Conservation (phyloP, 1,140 invertebrate genomes). For the Zaprionus davidi region DNA sequence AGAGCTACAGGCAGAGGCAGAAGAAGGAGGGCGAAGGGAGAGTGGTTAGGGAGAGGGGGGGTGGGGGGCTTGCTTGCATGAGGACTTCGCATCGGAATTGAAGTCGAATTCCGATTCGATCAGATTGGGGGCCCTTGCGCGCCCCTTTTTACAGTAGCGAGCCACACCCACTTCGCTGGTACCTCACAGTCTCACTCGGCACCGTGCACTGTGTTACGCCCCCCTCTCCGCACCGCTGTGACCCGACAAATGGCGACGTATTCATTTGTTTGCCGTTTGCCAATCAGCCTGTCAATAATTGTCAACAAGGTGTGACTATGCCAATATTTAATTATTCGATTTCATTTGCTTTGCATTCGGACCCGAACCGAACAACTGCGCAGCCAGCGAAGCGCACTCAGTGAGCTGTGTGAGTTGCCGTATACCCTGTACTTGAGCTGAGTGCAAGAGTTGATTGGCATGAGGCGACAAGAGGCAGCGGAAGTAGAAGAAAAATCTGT, state of each 20-base stretch:
- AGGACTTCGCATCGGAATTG: constrained; percentile 9
- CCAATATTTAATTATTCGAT: constrained; percentile 83
- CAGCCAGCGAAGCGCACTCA: constrained; percentile 19
- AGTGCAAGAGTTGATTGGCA: background rate
- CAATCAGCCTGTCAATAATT: constrained; percentile 83
- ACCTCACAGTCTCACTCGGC: background rate
- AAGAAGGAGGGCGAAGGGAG: too few relatives aligned
- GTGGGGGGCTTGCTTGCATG: background rate
- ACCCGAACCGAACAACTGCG: constrained; percentile 24
- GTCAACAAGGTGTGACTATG: constrained; percentile 82
- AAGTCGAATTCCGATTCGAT: constrained; percentile 11
- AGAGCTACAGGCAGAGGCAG: background rate
- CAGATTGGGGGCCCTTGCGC: constrained; percentile 21
- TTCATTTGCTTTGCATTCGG: constrained; percentile 68
- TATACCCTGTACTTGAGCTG: constrained; percentile 2
- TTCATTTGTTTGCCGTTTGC: constrained; percentile 82
- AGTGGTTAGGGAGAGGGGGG: background rate
- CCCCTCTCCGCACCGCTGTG: background rate
- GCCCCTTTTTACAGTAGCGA: constrained; percentile 14
- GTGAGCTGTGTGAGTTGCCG: background rate
- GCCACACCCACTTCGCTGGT: constrained; percentile 1
- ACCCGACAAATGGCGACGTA: constrained; percentile 60
- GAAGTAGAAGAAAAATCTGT: too few relatives aligned
- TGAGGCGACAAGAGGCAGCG: background rate
- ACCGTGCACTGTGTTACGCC: background rate